Percentiles rank a stretch among this genome's conserved stretches.
phyloP scores from a whole-genome alignment of 1,140 invertebrate species.

The Anoplophora glabripennis region DNA sequence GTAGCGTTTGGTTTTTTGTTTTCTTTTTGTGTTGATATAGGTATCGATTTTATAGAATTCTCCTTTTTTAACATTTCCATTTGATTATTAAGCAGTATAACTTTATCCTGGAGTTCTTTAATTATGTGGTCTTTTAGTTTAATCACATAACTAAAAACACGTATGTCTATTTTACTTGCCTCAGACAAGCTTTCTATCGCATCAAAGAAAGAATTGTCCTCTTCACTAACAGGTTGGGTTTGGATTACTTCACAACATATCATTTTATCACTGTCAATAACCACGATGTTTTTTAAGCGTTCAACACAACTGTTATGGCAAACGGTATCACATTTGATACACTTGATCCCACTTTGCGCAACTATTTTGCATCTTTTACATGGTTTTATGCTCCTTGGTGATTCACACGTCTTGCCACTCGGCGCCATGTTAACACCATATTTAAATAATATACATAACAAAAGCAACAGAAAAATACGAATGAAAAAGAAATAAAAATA shows the following conservation, averaged over 20 bases:
- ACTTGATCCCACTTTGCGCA: not conserved
- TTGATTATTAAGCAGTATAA: not conserved
- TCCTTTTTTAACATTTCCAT: not conserved
- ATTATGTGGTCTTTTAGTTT: not conserved
- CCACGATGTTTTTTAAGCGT: not conserved
- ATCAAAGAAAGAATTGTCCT: not conserved
- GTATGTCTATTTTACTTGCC: not conserved
- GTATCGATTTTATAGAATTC: not conserved
- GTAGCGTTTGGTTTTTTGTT: too few relatives aligned
- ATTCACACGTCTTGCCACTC: too few relatives aligned
- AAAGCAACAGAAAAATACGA: too few relatives aligned
- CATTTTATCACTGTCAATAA: not conserved
- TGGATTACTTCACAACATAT: not conserved
- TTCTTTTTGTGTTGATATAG: not conserved
- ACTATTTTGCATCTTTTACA: slow-evolving; percentile 1
- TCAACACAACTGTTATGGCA: not conserved
- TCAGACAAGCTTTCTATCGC: not conserved
- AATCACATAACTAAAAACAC: not conserved
- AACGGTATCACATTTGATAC: not conserved
- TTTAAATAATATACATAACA: too few relatives aligned
- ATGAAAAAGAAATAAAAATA: too few relatives aligned
- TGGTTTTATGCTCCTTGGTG: not conserved
- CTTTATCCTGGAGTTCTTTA: not conserved
- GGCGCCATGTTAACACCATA: too few relatives aligned
- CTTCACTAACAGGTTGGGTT: not conserved